phyloP scores from a whole-genome alignment of 2,797 vertebrate species.

The Galagoides demidoff region DNA sequence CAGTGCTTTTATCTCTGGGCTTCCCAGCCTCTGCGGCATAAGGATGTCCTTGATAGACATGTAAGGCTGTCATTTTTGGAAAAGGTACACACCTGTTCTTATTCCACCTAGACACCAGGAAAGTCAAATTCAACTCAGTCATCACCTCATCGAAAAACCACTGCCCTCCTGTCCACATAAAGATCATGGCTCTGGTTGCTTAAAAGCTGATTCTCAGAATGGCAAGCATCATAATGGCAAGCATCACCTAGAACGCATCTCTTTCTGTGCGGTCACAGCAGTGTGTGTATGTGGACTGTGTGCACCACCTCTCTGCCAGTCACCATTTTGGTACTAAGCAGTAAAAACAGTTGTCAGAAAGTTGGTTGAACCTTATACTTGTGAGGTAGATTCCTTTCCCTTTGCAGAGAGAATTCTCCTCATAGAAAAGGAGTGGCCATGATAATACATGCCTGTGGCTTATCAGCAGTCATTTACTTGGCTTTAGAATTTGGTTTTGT shows the following conservation, averaged over 20 bases:
- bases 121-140: slow-evolving; percentile 90
- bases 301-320: not conserved
- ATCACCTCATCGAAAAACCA: slow-evolving; percentile 84
- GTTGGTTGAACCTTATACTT: not conserved
- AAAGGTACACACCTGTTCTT: slow-evolving; percentile 92
- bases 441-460: slow-evolving; percentile 68
- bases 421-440: slow-evolving; percentile 20
- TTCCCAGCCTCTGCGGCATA: slow-evolving; percentile 89
- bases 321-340: not conserved
- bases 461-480: slow-evolving; percentile 70
- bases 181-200: slow-evolving; percentile 54
- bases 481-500: slow-evolving; percentile 74
- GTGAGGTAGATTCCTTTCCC: not conserved
- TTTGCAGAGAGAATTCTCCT: slow-evolving; percentile 40
- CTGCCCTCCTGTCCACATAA: slow-evolving; percentile 67
- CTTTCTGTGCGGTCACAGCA: not conserved
- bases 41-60: slow-evolving; percentile 87
- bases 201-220: slow-evolving; percentile 54
- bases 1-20: slow-evolving; percentile 82
- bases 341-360: not conserved
- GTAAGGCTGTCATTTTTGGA: slow-evolving; percentile 89
- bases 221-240: not conserved
- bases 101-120: slow-evolving; percentile 90
- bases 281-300: not conserved
- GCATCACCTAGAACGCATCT: accelerated